Percentiles rank a stretch among this genome's conserved stretches.
phyloP scores from a whole-genome alignment of 1,140 invertebrate genomes.

The Ctenoplectra terminalis region DNA sequence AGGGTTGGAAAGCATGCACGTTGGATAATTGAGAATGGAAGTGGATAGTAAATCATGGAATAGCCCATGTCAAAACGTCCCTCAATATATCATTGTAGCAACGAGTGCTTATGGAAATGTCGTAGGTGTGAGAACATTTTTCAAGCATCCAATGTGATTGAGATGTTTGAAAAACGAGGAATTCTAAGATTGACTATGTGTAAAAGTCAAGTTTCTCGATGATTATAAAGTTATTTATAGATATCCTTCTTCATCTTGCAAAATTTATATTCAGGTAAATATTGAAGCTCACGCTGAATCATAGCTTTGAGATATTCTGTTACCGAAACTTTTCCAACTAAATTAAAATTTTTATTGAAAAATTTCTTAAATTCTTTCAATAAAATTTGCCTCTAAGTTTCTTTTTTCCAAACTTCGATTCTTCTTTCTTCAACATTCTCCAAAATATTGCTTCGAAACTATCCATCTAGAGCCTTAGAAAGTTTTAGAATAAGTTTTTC shows the following conservation, averaged over 20 bases:
- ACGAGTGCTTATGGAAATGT: slow-evolving; percentile 24
- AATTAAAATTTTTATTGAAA: background rate
- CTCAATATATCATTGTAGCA: slow-evolving; percentile 14
- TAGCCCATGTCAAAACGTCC: slow-evolving; percentile 17
- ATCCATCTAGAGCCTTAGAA: too few relatives aligned
- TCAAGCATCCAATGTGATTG: background rate
- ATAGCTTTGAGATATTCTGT: too few relatives aligned
- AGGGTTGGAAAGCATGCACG: background rate
- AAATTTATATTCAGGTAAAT: background rate
- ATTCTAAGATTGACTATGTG: background rate
- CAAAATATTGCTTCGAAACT: too few relatives aligned
- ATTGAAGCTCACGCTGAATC: background rate
- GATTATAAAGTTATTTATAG: background rate
- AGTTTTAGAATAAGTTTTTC: too few relatives aligned
- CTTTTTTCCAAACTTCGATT: too few relatives aligned
- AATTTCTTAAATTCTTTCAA: background rate
- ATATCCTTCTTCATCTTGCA: background rate
- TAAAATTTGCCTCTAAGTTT: too few relatives aligned
- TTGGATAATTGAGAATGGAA: slow-evolving; percentile 18
- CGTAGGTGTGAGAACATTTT: slow-evolving; percentile 19
- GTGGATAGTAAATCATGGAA: slow-evolving; percentile 20
- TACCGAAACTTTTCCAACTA: background rate
- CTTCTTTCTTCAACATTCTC: too few relatives aligned
- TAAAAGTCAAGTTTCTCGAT: background rate
- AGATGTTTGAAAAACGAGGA: slow-evolving; percentile 25